Percentiles rank a stretch among this genome's conserved stretches.
These are phyloP conservation scores for Pogoniulus pusillus DNA, from an alignment of 2,797 vertebrate genomes.

Conservation along the genomic window DNA sequence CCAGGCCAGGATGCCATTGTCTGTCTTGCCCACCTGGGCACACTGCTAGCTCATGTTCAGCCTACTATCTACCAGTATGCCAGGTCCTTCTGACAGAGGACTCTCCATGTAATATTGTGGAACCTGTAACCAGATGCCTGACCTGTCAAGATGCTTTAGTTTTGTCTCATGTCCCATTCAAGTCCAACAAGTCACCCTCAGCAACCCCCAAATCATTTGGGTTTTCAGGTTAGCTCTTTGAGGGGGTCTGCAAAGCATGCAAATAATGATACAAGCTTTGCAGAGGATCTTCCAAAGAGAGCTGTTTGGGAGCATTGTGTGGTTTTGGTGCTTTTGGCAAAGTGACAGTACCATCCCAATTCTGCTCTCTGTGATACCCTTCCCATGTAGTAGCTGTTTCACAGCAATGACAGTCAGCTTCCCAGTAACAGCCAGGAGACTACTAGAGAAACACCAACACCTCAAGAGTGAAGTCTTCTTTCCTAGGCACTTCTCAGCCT, in stretches of 20 bases:
- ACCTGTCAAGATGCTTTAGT: not conserved
- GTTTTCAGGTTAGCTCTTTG: not conserved
- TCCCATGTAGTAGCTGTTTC: accelerated
- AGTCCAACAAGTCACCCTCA: not conserved
- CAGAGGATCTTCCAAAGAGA: not conserved
- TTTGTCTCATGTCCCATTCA: not conserved
- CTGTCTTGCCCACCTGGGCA: too few species aligned
- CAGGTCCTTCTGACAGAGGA: not conserved
- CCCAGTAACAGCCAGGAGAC: not conserved
- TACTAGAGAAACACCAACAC: not conserved
- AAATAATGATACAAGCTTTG: not conserved
- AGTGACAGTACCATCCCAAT: not conserved
- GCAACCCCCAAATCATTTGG: not conserved
- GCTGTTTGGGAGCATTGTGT: not conserved
- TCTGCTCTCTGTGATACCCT: not conserved
- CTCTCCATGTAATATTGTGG: not conserved
- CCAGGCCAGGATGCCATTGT: too few species aligned
- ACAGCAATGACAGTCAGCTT: not conserved
- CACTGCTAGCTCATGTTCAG: too few species aligned
- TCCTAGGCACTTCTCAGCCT: not conserved
- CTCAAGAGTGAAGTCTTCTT: not conserved
- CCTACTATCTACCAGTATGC: too few species aligned
- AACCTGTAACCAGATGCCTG: not conserved
- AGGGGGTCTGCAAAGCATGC: not conserved
- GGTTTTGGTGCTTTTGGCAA: not conserved